Conservation (phyloP, 2,113 vertebrate genomes). For the Cnemophilus loriae region DNA sequence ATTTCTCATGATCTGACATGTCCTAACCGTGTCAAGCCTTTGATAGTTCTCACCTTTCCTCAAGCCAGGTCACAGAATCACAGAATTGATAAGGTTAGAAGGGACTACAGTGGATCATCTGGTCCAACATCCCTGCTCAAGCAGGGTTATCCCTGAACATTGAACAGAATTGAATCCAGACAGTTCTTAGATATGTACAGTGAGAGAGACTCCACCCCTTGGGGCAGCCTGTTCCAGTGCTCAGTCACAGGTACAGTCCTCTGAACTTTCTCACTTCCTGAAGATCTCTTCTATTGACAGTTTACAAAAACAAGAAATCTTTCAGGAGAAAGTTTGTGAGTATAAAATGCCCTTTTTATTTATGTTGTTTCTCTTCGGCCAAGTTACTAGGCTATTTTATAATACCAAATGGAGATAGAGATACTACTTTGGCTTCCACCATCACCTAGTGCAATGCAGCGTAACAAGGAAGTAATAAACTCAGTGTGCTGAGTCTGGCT, state of each 20-base stretch:
- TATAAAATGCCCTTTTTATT: background rate
- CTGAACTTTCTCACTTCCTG: background rate
- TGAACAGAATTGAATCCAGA: background rate
- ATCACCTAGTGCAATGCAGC: background rate
- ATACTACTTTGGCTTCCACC: background rate
- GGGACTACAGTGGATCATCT: background rate
- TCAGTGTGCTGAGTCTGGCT: background rate
- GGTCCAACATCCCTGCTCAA: background rate
- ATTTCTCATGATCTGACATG: background rate
- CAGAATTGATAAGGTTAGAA: background rate
- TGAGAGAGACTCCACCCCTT: background rate
- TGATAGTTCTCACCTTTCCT: background rate
- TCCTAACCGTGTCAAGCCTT: background rate
- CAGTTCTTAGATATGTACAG: background rate
- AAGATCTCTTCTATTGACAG: background rate
- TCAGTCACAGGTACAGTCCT: background rate
- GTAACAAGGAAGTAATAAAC: background rate
- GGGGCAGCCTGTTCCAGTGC: too few relatives aligned
- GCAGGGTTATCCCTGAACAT: background rate
- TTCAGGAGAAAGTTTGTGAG: background rate
- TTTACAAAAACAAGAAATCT: background rate
- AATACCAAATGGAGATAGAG: background rate
- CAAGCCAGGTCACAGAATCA: background rate
- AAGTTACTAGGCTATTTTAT: background rate
- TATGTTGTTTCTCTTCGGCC: background rate